Percentiles rank a stretch among this genome's conserved stretches.
Evolutionary conservation across 2,113 vertebrate species (phyloP).

Genomic region (Lutjanus erythropterus): DNA sequence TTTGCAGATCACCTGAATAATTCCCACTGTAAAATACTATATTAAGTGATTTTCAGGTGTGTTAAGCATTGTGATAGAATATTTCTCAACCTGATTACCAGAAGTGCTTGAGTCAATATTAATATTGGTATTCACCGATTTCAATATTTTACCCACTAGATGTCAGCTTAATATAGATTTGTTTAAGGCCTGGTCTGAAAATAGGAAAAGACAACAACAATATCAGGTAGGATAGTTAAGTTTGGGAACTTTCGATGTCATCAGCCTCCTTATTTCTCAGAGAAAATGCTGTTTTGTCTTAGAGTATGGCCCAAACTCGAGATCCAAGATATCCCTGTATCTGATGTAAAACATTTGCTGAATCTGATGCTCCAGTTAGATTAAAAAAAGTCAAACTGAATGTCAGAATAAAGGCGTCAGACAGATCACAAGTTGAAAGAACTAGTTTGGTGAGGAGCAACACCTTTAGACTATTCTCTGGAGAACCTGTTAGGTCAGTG

Average conservation of each 20-base stretch:
- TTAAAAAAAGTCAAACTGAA: conserved; percentile 32
- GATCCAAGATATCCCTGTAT: not conserved
- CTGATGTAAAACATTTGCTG: not conserved
- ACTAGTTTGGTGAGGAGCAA: conserved; percentile 72
- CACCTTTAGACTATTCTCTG: conserved; percentile 54
- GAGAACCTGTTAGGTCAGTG: conserved; percentile 75
- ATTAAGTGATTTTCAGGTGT: not conserved
- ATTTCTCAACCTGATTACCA: not conserved
- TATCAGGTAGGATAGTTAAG: not conserved
- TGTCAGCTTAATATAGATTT: not conserved
- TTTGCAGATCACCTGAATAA: not conserved
- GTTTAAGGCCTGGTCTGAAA: not conserved
- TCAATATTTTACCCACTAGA: not conserved
- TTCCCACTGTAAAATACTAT: not conserved
- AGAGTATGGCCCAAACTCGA: not conserved
- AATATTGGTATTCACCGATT: not conserved
- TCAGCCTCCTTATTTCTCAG: not conserved
- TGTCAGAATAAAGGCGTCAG: conserved; percentile 28
- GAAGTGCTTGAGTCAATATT: not conserved
- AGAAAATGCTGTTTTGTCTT: not conserved
- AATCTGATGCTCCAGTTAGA: not conserved
- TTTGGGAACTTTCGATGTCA: not conserved
- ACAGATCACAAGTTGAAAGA: conserved; percentile 52
- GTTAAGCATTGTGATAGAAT: not conserved
- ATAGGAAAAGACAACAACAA: not conserved